Conservation (phyloP, 2,797 vertebrate species). For the Aphelocoma californica region DNA sequence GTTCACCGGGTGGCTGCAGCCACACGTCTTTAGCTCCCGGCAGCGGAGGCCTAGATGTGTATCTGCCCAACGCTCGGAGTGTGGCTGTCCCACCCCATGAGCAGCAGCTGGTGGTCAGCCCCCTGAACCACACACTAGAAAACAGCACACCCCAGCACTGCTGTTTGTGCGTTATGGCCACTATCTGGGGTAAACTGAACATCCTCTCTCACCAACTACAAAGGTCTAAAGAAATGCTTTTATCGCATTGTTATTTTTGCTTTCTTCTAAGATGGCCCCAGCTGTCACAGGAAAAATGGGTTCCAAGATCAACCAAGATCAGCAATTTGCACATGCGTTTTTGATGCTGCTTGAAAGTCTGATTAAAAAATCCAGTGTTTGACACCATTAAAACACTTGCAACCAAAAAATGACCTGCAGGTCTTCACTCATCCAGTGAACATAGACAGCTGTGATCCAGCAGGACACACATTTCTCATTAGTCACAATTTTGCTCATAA, state of each 20-base stretch:
- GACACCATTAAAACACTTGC: constrained; percentile 5
- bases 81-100: constrained; percentile 29
- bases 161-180: background rate
- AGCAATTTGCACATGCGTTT: background rate
- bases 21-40: background rate
- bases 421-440: background rate
- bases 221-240: constrained; percentile 1
- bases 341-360: background rate
- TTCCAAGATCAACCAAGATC: constrained; percentile 7
- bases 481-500: background rate
- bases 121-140: background rate
- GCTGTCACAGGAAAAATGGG: constrained; percentile 12
- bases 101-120: constrained; percentile 51
- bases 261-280: background rate
- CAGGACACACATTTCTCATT: background rate
- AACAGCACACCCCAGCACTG: rapidly evolving
- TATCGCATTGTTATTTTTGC: background rate
- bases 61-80: constrained; percentile 10
- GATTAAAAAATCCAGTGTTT: constrained; percentile 31
- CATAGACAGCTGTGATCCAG: background rate
- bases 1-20: background rate
- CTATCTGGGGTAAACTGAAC: constrained; percentile 10
- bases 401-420: constrained; percentile 8
- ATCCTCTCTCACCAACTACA: constrained; percentile 59
- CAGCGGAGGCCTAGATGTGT: background rate